Evolutionary conservation across 2,113 vertebrate genomes (phyloP), one percentile per base, ranked within the genome.

Genomic region (Naja naja): DNA sequence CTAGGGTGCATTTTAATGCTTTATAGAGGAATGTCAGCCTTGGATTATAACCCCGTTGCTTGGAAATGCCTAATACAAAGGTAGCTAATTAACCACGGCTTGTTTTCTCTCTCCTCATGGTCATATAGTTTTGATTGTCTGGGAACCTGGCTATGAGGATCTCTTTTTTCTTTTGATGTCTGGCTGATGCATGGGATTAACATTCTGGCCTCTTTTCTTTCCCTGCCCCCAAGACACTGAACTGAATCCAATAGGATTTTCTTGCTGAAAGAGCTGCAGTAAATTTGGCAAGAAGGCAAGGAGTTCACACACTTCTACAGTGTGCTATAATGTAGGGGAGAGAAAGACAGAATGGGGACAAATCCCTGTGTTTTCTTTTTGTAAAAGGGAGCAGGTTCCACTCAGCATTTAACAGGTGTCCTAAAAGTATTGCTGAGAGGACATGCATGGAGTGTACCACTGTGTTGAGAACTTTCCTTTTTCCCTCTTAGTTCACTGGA

Each of bases 71-170:
- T 58, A 60, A 43, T 58, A 47, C 30, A 74, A 74, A 92, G 39
- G 30, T 86, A 49, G 49, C 34, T 64, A 92, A 90, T 90, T 69
- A 87, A 90, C 56, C 74, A 90, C 14, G 20, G 34, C n/a, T 54
- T 85, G 27, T 87, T 55, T 53, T 74, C 45, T 27, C n/a, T 23
- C 60, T 43, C 47, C 25, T 7, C 20, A 20, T 58, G 27, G 52
- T 91, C 47, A n/a, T 85, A 89, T 53, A 55, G 89, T 56, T 93
- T 87, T 93, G 89, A 81, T 85, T 91, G 86, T 89, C 93, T 88
- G 90, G 90, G n/a, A 85, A 90, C 27, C 27, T 54, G n/a, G 69
- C 49, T 86, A 27, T 45, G 47, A 25, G 69, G 45, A 54, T 64
- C 87, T 47, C 20, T 55, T 74, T 81, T 54, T 47, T 60, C 88